Evolutionary conservation across 2,797 vertebrate species (phyloP), one percentile per base, ranked within the genome.

Genomic region (Catharus ustulatus): DNA sequence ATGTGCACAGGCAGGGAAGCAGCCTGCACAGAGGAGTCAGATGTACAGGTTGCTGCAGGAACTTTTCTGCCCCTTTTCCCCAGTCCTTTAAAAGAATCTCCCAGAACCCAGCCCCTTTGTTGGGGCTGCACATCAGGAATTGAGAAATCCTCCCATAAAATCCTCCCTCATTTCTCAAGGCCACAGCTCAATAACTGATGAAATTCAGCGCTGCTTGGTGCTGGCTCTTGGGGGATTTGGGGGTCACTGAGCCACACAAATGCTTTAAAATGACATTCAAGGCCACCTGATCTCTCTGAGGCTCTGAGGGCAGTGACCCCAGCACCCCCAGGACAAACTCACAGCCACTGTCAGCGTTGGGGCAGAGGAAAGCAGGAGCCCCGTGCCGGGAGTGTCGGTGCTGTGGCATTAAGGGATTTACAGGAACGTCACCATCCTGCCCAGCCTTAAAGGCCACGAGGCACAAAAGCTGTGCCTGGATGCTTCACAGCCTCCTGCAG

Each of bases 311-410:
- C 63, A 4, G 40, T 15, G 83, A 82, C 14, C 77, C 82, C 55
- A n/a, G 45, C 64, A 6, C 1, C 1, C 55, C 17, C 57, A 30
- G 87, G 36, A 59, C 81, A 63, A 54, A 54, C 59, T 63, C 74
- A 0, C 68, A 32, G 59, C 73, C 2, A 0, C 15, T 58, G 62
- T 32, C 72, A 38, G 20, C 5, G 0, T 1, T 54, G 4, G 23
- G 73, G 49, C 58, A 27, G 54, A 46, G 40, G 49, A 38, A 48
- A 59, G 52, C 0, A 0, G 71, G 84, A 71, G 10, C 64, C 30
- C 9, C 0, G 9, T 2, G 9, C 40, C 36, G 5, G 75, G 78
- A 49, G 49, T 1, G 67, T 21, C 0, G 2, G 64, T 24, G 84
- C 1, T 58, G 76, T 73, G 3, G 9, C 84, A 69, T 88, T 84